Evolutionary conservation across 2,888 invertebrate species (phyloP).

Genomic region (Euplexia lucipara): DNA sequence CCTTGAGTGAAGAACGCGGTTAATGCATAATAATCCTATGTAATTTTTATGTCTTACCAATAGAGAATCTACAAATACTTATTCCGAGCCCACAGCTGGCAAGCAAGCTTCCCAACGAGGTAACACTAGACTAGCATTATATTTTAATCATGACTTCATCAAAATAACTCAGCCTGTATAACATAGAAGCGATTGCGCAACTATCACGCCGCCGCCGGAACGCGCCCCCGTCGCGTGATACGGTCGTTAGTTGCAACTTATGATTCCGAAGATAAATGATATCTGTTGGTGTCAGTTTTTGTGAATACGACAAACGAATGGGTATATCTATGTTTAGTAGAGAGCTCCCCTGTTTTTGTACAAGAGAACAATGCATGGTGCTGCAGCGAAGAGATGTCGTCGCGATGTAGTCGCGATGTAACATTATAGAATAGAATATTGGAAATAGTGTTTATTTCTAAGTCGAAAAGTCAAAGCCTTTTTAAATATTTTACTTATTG

Average conservation of each 20-base stretch:
- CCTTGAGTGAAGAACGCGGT: no score
- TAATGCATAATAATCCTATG: background rate
- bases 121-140: background rate
- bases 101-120: background rate
- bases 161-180: background rate
- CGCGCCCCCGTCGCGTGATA: conserved; percentile 23
- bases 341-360: conserved; percentile 37
- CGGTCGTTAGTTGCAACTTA: conserved; percentile 47
- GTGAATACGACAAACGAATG: conserved; percentile 48
- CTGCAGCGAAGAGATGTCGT: background rate
- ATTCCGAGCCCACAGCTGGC: background rate
- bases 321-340: conserved; percentile 15
- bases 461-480: no score
- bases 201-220: background rate
- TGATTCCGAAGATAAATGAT: conserved; percentile 66
- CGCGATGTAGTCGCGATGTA: background rate
- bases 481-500: no score
- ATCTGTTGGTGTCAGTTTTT: conserved; percentile 67
- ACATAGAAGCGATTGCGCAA: conserved; percentile 2
- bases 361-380: conserved; percentile 1
- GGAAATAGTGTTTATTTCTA: no score
- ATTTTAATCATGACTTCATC: background rate
- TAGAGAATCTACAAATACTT: no score
- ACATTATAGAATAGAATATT: background rate
- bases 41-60: no score